Evolutionary conservation across 2,888 invertebrate genomes (phyloP), one percentile per base, ranked within the genome.

Genomic region (Scrobipalpa costella): DNA sequence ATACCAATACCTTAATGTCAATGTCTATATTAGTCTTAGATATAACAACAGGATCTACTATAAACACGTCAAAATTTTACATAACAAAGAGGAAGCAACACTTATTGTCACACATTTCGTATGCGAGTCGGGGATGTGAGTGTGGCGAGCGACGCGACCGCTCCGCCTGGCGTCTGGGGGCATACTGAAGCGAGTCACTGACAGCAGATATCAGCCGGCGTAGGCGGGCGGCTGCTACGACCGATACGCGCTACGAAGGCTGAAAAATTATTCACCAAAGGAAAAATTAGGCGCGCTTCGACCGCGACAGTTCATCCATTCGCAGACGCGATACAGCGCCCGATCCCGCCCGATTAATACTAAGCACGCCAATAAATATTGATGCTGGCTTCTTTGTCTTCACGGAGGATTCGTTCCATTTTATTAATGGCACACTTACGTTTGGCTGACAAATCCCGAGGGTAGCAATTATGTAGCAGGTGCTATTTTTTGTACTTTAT

Each of bases 81-180:
- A 80, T 83, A 85, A 81, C 80, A 85, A 84, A 85, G 81, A 86
- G 88, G 90, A 89, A 90, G 90, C 85, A 87, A 89, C 88, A 89
- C 85, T 91, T 91, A 91, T 91, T 91, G 91, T 91, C 91, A 90
- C 89, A 90, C 88, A 83, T 90, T 91, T 75, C 88, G 85, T 87
- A 80, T 85, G 84, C 86, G 85, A 79, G 74, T 70, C 70, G 72
- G 72, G 75, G 74, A 70, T 66, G 78, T 73, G 73, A 73, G 67
- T 73, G 80, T 73, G 80, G 73, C 76, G 79, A 78, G 80, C 79
- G 73, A 79, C 80, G 81, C 88, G 81, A 78, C 85, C 84, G 75
- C 69, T 76, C 78, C 77, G 73, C 67, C 69, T 70, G 71, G 79
- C 76, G 86, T 78, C 80, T 83, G 73, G 79, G 77, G 79, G 81